Conservation (phyloP, 1,140 invertebrate genomes). For the Drosophila pallidifrons region DNA sequence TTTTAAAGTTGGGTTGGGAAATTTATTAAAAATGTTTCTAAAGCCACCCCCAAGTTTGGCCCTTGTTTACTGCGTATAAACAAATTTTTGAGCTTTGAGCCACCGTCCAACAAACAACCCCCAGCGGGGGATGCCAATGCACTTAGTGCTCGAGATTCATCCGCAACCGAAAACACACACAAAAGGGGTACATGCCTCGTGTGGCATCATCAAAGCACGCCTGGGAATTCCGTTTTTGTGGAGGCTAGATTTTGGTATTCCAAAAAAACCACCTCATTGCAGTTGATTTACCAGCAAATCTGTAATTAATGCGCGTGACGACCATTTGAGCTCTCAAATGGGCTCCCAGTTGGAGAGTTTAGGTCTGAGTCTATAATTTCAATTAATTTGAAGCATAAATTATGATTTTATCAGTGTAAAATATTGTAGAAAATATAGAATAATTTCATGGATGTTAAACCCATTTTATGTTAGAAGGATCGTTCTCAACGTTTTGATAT, state of each 20-base stretch:
- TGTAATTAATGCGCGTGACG: conserved; percentile 40
- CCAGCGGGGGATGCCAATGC: conserved; percentile 47
- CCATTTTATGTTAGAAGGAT: too few relatives aligned
- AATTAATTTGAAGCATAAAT: background rate
- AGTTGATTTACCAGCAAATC: conserved; percentile 44
- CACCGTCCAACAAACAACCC: conserved; percentile 53
- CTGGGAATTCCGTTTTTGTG: conserved; percentile 41
- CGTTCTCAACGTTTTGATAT: too few relatives aligned
- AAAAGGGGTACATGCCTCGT: conserved; percentile 37
- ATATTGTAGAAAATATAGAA: too few relatives aligned
- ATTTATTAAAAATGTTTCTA: conserved; percentile 71
- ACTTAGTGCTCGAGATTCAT: conserved; percentile 65
- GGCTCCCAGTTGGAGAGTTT: conserved; percentile 3
- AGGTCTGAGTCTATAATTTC: background rate
- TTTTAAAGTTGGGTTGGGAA: conserved; percentile 45
- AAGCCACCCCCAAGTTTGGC: conserved; percentile 32
- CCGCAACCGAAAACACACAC: background rate
- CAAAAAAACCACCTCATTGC: conserved; percentile 22
- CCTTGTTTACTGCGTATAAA: conserved; percentile 67
- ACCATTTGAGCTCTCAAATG: conserved; percentile 31
- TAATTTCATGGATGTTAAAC: too few relatives aligned
- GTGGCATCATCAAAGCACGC: conserved; percentile 54
- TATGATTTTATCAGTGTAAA: background rate
- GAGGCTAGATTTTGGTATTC: conserved; percentile 24
- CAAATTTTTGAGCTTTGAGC: conserved; percentile 69